A percentile compares a stretch with the other conserved stretches of the same genome.
Evolutionary conservation across 2,113 vertebrate species (phyloP).

Genomic region (Piaya cayana): DNA sequence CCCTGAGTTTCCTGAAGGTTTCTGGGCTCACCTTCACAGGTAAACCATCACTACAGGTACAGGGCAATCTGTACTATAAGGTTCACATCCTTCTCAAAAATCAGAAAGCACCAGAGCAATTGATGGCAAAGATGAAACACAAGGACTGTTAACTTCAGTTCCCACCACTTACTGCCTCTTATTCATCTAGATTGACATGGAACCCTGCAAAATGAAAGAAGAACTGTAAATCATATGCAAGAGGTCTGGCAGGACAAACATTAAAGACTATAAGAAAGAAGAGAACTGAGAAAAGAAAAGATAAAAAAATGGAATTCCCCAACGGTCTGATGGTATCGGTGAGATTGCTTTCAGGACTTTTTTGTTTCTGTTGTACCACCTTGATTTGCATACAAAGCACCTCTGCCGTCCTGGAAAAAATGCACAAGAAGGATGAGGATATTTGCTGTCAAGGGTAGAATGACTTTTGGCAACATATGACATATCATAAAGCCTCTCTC

Average conservation of each 20-base stretch:
- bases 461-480: not conserved
- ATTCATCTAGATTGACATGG: not conserved
- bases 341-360: constrained; percentile 8
- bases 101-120: not conserved
- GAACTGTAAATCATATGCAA: not conserved
- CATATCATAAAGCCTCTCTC: not conserved
- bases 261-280: not conserved
- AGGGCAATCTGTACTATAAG: not conserved
- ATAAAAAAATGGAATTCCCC: constrained; percentile 41
- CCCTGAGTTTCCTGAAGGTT: not conserved
- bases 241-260: not conserved
- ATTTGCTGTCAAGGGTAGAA: not conserved
- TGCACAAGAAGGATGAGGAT: not conserved
- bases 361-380: not conserved
- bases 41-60: not conserved
- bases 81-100: not conserved
- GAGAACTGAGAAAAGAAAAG: constrained; percentile 8
- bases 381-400: constrained; percentile 41
- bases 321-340: not conserved
- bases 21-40: not conserved
- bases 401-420: not conserved
- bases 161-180: not conserved
- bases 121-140: not conserved
- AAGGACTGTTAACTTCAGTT: not conserved
- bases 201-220: not conserved